These are phyloP conservation scores for rat (Rattus norvegicus) DNA, from an alignment of 2,113 vertebrate species.

Conservation along the genomic window GRCr8 NC_086031.1:101949001-101949500, in stretches of 20 bases:
- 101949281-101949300: constrained; percentile 73
- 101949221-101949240: constrained; percentile 83
- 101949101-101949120: constrained; percentile 61
- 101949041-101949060: constrained; percentile 78
- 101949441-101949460: background rate
- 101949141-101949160: constrained; percentile 14
- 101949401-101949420: background rate
- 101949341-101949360: constrained; percentile 47
- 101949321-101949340: constrained; percentile 80
- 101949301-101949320: constrained; percentile 74
- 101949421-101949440: background rate
- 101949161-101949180: background rate
- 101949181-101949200: constrained; percentile 48
- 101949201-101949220: constrained; percentile 76
- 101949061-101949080: constrained; percentile 75
- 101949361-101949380: too few relatives aligned
- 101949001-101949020: constrained; percentile 78
- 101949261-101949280: constrained; percentile 81
- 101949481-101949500: accelerated
- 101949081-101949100: constrained; percentile 77
- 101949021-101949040: constrained; percentile 84
- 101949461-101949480: too few relatives aligned
- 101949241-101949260: constrained; percentile 78
- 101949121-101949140: constrained; percentile 18
- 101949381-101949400: background rate